Evolutionary conservation across 2,888 invertebrate species (phyloP), one percentile per base, ranked within the genome.

Genomic region (Drosophila paramelanica): DNA sequence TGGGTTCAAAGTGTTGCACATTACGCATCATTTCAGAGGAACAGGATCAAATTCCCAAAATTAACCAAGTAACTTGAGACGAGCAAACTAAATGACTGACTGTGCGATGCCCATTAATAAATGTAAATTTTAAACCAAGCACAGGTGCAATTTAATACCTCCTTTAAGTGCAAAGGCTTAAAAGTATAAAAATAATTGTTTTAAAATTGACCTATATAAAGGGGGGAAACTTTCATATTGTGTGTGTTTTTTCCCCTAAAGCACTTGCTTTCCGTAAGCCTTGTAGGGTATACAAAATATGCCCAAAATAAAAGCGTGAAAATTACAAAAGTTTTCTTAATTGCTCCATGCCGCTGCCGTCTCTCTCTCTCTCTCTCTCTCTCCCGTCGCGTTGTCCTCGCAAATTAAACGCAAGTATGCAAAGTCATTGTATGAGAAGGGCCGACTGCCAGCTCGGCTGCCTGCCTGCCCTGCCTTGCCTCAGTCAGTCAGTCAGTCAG

Each of bases 241-340:
- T 20, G 20, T 11, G 13, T 20, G 20, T 20, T 41, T 31, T 33
- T 33, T 31, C 13, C 42, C 23, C 20, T 42, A 14, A 14, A n/a
- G 20, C 20, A 14, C 42, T 23, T 33, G 17, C 31, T 14, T 10
- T 10, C 4, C 11, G 25, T 6, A 6, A 11, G 5, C 36, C n/a
- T 41, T 27, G 43, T 59, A 64, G 68, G 61, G 58, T 70, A 70
- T 64, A 39, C 31, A 49, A 56, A 67, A 69, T 71, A 71, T 69
- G 66, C 56, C 67, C 68, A 66, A 81, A 78, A 78, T 67, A 81
- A 88, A 81, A 72, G 84, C 80, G 73, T 78, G 81, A 75, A 86
- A 86, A 88, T 88, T 88, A 73, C 78, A 78, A 86, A 86, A 86
- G 84, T 86, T 86, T 85, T 78, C 80, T 83, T 88, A 86, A 86